Evolutionary conservation across 2,888 invertebrate species (phyloP).

Genomic region (Leptura quadrifasciata): DNA sequence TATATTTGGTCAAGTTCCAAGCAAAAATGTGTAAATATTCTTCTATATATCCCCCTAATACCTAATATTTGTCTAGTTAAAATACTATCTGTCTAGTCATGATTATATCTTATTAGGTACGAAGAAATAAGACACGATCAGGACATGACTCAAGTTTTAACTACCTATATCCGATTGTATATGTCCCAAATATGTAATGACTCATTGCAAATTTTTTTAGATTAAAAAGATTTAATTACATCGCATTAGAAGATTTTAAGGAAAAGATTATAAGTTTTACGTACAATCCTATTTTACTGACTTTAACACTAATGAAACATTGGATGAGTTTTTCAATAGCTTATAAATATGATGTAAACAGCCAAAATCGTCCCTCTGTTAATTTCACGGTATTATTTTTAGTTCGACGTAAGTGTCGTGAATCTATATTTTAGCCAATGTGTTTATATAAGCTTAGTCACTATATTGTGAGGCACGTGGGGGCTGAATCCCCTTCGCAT

Average conservation of each 20-base stretch:
- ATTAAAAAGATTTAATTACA: background rate
- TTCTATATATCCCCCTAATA: too few relatives aligned
- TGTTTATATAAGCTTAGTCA: conserved; percentile 70
- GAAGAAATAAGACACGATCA: background rate
- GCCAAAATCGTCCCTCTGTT: conserved; percentile 42
- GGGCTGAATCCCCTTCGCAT: conserved; percentile 49
- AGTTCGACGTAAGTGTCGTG: conserved; percentile 63
- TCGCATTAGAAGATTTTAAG: background rate
- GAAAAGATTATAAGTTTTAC: background rate
- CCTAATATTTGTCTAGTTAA: too few relatives aligned
- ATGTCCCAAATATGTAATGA: background rate
- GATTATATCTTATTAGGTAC: background rate
- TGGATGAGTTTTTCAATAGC: background rate
- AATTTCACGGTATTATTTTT: conserved; percentile 63
- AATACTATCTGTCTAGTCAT: too few relatives aligned
- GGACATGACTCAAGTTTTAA: background rate
- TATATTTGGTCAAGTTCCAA: too few relatives aligned
- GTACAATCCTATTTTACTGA: background rate
- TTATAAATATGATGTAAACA: background rate
- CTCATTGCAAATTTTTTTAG: background rate
- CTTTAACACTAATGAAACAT: background rate
- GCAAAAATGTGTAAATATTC: too few relatives aligned
- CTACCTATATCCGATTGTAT: background rate
- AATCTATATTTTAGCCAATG: conserved; percentile 63
- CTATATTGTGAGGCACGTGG: conserved; percentile 60